These are phyloP conservation scores for Vespertilio murinus DNA, from an alignment of 2,797 vertebrate species.

Conservation along the genomic window DNA sequence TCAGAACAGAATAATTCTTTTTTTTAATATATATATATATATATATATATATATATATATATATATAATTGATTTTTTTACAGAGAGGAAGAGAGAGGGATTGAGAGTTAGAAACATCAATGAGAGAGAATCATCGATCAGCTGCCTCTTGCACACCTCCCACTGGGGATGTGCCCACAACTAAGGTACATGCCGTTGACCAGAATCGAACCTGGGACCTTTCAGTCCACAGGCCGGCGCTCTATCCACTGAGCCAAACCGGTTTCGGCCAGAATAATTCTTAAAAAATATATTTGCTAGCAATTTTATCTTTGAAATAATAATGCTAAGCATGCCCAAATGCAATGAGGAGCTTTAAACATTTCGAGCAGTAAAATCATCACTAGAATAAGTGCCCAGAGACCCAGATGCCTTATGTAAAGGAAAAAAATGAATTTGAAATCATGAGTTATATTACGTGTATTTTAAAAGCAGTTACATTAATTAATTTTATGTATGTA, in stretches of 20 bases:
- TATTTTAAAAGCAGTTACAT: not conserved
- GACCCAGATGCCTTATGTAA: not conserved
- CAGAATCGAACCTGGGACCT: too few species aligned
- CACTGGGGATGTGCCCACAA: too few species aligned
- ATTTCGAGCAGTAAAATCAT: conserved; percentile 14
- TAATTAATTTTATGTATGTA: not conserved
- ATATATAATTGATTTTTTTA: too few species aligned
- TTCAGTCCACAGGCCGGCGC: too few species aligned
- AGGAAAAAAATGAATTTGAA: not conserved
- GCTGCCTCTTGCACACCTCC: too few species aligned
- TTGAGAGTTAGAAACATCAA: too few species aligned
- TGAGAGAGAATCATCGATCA: too few species aligned
- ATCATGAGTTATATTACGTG: not conserved
- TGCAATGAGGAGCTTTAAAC: not conserved
- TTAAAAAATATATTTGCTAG: not conserved
- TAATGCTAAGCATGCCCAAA: not conserved
- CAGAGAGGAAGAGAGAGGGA: too few species aligned
- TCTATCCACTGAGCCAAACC: too few species aligned
- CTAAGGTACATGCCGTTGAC: too few species aligned
- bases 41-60: too few species aligned
- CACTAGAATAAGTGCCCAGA: not conserved
- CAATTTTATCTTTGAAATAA: not conserved
- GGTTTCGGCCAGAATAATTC: not conserved
- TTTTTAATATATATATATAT: too few species aligned
- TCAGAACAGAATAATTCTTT: not conserved